Conservation (phyloP, 2,113 vertebrate species). For the Caranx ignobilis region DNA sequence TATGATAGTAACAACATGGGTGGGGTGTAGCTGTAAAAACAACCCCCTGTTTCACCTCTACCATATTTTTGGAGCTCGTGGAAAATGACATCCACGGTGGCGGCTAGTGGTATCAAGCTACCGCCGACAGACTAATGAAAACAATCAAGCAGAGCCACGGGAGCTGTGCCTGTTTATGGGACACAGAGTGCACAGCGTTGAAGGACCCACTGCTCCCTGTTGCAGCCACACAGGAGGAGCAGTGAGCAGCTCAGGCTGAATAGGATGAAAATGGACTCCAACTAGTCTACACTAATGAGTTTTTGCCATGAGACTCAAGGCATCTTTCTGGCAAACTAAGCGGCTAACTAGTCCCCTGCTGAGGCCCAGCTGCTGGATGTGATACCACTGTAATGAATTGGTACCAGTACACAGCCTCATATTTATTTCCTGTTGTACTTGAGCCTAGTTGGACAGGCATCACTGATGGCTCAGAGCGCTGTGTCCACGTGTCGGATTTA, state of each 20-base stretch:
- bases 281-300: slow-evolving; percentile 63
- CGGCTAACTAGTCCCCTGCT: slow-evolving; percentile 70
- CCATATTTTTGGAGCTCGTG: slow-evolving; percentile 50
- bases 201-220: slow-evolving; percentile 38
- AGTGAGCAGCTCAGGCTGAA: slow-evolving; percentile 31
- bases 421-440: slow-evolving; percentile 55
- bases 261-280: slow-evolving; percentile 55
- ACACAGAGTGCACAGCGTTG: slow-evolving; percentile 21
- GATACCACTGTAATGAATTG: slow-evolving; percentile 56
- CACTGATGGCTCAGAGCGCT: neutral
- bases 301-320: slow-evolving; percentile 52
- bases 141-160: slow-evolving; percentile 55
- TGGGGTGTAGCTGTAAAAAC: slow-evolving; percentile 56
- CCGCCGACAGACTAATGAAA: slow-evolving; percentile 62
- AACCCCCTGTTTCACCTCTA: slow-evolving; percentile 45
- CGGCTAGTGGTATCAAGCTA: slow-evolving; percentile 39
- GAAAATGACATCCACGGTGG: slow-evolving; percentile 48
- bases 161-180: slow-evolving; percentile 56
- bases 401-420: slow-evolving; percentile 38
- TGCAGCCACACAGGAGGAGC: slow-evolving; percentile 23
- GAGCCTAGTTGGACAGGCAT: slow-evolving; percentile 44
- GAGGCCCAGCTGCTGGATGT: slow-evolving; percentile 70
- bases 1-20: slow-evolving; percentile 60
- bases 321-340: slow-evolving; percentile 69
- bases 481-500: slow-evolving; percentile 28